Conservation (phyloP, 2,888 invertebrate genomes). For the Aphodius sticticus region DNA sequence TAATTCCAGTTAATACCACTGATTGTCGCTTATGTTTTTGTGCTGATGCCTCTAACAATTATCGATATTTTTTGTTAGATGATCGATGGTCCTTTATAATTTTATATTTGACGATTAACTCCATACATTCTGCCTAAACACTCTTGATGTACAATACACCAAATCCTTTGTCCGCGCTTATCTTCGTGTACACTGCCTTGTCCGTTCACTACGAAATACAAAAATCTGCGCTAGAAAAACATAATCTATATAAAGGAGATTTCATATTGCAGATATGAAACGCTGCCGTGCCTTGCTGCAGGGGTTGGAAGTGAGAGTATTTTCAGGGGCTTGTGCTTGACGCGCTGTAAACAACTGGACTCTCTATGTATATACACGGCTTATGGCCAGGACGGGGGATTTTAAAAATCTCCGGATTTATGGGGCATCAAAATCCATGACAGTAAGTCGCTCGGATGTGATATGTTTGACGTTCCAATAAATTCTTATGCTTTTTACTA, state of each 20-base stretch:
- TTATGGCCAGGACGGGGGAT: constrained; percentile 34
- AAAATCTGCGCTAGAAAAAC: not conserved
- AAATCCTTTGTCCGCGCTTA: not conserved
- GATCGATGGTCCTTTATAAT: no score
- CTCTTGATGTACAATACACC: not conserved
- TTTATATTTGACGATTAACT: no score
- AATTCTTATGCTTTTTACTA: constrained; percentile 9
- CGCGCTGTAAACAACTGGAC: constrained; percentile 33
- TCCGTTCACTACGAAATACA: not conserved
- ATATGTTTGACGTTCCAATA: constrained; percentile 27
- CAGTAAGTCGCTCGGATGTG: constrained; percentile 31
- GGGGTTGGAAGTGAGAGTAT: not conserved
- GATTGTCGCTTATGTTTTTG: no score
- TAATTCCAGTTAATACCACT: no score
- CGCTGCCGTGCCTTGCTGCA: not conserved
- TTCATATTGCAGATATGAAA: not conserved
- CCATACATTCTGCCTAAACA: no score
- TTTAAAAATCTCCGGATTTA: constrained; percentile 41
- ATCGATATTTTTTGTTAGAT: no score
- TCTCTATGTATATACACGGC: constrained; percentile 22
- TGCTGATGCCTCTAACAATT: no score
- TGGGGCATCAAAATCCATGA: constrained; percentile 38
- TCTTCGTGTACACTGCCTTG: not conserved
- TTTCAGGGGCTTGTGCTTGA: constrained; percentile 11
- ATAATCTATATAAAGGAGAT: not conserved